These are phyloP conservation scores for Bolborhynchus lineola DNA, from an alignment of 2,113 vertebrate species.

Conservation along the genomic window DNA sequence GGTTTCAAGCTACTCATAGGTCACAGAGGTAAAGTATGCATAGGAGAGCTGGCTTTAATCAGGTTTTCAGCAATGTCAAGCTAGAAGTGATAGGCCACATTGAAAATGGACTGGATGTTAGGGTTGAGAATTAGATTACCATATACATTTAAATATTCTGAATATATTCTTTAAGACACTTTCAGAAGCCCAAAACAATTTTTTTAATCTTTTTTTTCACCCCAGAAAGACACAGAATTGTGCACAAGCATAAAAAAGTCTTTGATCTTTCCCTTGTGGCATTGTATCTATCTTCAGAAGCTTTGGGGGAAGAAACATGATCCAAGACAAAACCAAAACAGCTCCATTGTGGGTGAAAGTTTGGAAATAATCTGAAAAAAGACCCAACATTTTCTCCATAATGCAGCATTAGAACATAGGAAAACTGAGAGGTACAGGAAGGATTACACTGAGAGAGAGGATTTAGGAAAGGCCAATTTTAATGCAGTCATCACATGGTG, in stretches of 20 bases:
- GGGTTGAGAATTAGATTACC: conserved; percentile 16
- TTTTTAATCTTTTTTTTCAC: too few relatives aligned
- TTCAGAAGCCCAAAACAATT: background rate
- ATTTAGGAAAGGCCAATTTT: conserved; percentile 41
- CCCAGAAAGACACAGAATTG: background rate
- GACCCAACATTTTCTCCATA: background rate
- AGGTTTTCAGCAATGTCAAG: conserved; percentile 47
- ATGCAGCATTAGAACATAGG: background rate
- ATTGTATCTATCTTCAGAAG: background rate
- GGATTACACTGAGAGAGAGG: background rate
- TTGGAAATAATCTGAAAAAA: background rate
- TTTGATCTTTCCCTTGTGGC: background rate
- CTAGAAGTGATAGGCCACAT: conserved; percentile 21
- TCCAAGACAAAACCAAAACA: background rate
- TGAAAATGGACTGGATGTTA: conserved; percentile 23
- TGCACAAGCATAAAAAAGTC: background rate
- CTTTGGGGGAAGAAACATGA: background rate
- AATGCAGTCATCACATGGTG: conserved; percentile 54
- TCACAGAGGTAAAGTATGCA: conserved; percentile 70
- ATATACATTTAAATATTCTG: background rate
- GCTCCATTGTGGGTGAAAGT: background rate
- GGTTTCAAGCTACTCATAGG: conserved; percentile 60
- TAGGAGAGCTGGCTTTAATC: conserved; percentile 63
- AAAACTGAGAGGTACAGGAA: conserved; percentile 33
- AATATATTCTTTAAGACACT: background rate